Evolutionary conservation across 2,888 invertebrate genomes (phyloP).

Genomic region (Tenthredo mesomela): DNA sequence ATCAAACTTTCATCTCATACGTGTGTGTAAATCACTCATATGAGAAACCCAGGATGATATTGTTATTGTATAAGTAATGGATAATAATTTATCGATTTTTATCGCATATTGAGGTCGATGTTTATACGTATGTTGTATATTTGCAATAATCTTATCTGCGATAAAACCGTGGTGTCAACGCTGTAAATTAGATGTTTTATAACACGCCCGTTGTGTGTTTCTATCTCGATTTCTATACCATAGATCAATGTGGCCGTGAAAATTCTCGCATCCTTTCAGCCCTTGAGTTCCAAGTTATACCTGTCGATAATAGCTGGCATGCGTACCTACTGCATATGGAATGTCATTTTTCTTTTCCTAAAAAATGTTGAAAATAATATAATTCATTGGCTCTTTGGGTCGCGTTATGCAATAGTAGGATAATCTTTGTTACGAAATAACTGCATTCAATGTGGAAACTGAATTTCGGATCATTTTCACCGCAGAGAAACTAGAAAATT

Average conservation of each 20-base stretch:
- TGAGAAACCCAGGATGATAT: not conserved
- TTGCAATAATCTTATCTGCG: conserved; percentile 39
- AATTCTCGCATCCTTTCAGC: not conserved
- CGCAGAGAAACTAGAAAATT: conserved; percentile 6
- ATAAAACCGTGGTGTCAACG: conserved; percentile 8
- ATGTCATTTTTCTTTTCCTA: not conserved
- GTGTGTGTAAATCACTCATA: not conserved
- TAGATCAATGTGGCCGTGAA: not conserved
- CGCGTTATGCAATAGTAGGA: not conserved
- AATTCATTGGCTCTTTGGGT: not conserved
- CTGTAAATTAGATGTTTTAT: not conserved
- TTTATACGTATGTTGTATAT: conserved; percentile 27
- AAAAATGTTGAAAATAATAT: not conserved
- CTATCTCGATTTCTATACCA: not conserved
- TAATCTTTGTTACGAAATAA: not conserved
- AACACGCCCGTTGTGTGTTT: not conserved
- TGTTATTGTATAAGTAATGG: not conserved
- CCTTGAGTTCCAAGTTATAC: conserved; percentile 30
- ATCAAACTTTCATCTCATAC: not conserved
- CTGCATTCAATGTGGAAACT: conserved; percentile 5
- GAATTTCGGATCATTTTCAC: conserved; percentile 2
- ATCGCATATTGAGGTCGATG: not conserved
- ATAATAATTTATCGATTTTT: conserved; percentile 35
- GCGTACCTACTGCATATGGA: too few relatives aligned
- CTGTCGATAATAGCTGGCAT: not conserved